These are phyloP conservation scores for Marmota monax DNA, from an alignment of 2,113 vertebrate genomes.

Conservation along the genomic window DNA sequence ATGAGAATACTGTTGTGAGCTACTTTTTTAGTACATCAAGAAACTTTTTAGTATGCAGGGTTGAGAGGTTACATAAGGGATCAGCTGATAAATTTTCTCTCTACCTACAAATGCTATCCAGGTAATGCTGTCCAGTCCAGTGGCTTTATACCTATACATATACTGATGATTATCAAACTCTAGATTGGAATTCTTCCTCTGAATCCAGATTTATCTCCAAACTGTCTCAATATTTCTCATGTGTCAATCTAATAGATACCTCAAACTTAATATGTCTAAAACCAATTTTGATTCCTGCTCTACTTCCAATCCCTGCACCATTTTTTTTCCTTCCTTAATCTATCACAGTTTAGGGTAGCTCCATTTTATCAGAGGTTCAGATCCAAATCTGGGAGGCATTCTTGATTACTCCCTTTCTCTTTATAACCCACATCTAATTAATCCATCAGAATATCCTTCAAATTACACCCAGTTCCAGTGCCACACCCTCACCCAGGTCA, in stretches of 20 bases:
- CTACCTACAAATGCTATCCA: not conserved
- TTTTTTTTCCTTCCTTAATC: not conserved
- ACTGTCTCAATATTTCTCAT: not conserved
- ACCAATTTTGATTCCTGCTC: not conserved
- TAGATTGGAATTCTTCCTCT: not conserved
- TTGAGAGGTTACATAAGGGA: not conserved
- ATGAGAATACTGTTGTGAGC: not conserved
- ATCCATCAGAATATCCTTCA: slow-evolving; percentile 11
- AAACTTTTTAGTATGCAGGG: not conserved
- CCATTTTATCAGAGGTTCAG: not conserved
- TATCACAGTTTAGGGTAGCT: not conserved
- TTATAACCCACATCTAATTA: not conserved
- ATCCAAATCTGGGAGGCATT: not conserved
- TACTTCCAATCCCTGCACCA: not conserved
- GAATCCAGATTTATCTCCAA: not conserved
- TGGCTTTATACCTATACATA: not conserved
- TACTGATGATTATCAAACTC: not conserved
- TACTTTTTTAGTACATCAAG: not conserved
- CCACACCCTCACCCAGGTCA: not conserved
- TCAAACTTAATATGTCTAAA: not conserved
- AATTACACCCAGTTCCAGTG: slow-evolving; percentile 12
- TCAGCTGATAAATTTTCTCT: not conserved
- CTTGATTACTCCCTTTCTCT: not conserved
- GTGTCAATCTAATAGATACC: too few species aligned
- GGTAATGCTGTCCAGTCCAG: not conserved